phyloP scores from a whole-genome alignment of 2,797 vertebrate genomes.

The Xyrichtys novacula region DNA sequence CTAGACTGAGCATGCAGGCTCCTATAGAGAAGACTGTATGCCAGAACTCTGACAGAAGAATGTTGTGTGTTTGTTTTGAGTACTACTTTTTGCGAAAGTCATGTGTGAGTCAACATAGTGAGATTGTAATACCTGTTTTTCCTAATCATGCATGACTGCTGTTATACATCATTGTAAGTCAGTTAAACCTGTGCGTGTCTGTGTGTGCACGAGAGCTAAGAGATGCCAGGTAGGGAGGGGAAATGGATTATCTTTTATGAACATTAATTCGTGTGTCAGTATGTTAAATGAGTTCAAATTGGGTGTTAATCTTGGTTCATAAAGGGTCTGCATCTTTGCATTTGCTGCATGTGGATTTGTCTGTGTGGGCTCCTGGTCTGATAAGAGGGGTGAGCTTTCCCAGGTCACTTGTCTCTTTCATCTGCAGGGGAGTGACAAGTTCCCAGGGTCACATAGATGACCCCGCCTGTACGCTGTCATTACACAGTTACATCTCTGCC shows the following conservation, averaged over 20 bases:
- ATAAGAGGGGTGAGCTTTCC: conserved; percentile 82
- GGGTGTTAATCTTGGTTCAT: conserved; percentile 41
- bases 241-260: background rate
- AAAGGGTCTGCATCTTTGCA: conserved; percentile 12
- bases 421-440: conserved; percentile 77
- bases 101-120: background rate
- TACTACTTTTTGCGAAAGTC: background rate
- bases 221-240: background rate
- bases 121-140: conserved; percentile 3
- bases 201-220: background rate
- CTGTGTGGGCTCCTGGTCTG: conserved; percentile 70
- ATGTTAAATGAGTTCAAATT: conserved; percentile 19
- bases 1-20: conserved; percentile 37
- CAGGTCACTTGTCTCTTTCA: conserved; percentile 81
- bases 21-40: conserved; percentile 36
- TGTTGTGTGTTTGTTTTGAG: conserved; percentile 22
- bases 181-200: conserved; percentile 6
- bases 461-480: conserved; percentile 75
- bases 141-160: background rate
- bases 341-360: conserved; percentile 38
- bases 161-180: background rate
- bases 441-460: conserved; percentile 81
- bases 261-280: conserved; percentile 1
- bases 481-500: conserved; percentile 76
- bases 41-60: conserved; percentile 30